phyloP scores from a whole-genome alignment of 2,888 invertebrate genomes.

The Acanthoscelides obtectus region DNA sequence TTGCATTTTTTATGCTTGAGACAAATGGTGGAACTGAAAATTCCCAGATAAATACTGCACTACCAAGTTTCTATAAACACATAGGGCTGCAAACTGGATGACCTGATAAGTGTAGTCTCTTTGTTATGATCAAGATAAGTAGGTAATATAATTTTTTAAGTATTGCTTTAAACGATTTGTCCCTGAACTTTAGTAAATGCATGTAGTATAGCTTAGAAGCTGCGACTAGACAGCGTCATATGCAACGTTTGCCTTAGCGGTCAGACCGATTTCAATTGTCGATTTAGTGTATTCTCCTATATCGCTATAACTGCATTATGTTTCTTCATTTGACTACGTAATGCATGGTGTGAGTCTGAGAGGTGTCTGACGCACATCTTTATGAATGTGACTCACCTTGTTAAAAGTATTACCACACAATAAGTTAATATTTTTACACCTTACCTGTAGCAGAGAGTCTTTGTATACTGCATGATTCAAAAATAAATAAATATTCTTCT shows the following conservation, averaged over 20 bases:
- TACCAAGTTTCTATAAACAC: no score
- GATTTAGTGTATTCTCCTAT: neutral
- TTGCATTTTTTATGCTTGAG: no score
- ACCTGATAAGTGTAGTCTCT: no score
- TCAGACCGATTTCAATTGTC: neutral
- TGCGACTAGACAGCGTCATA: neutral
- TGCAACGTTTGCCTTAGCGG: neutral
- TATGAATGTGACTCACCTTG: conserved; percentile 1
- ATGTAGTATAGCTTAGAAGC: no score
- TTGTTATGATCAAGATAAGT: no score
- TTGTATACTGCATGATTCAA: neutral
- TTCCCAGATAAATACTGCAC: no score
- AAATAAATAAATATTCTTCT: neutral
- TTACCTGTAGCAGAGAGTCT: neutral
- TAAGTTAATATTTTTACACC: conserved; percentile 1
- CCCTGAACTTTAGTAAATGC: no score
- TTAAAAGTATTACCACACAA: conserved; percentile 2
- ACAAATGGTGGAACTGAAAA: no score
- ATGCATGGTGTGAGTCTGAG: neutral
- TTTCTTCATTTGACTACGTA: neutral
- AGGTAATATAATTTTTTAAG: no score
- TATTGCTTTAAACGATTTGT: no score
- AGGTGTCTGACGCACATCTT: neutral
- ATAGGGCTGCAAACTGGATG: no score
- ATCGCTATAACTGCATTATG: neutral